These are phyloP conservation scores for Thalassaphorura encarpata DNA, from an alignment of 1,140 invertebrate genomes.

Conservation along the genomic window DNA sequence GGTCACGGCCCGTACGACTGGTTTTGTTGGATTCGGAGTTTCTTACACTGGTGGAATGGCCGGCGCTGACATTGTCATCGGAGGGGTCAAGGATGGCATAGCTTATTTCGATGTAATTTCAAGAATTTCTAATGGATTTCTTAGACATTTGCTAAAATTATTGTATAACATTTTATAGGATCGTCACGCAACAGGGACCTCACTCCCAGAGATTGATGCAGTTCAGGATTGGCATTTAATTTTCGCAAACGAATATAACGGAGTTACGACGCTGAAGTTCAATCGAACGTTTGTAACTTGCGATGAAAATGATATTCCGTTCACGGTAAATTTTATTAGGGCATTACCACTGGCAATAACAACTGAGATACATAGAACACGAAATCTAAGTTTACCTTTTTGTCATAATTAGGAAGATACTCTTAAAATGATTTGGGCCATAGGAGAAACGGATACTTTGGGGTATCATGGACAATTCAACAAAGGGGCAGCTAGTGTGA, in stretches of 20 bases:
- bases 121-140: neutral
- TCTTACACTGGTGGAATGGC: conserved; percentile 5
- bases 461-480: conserved; percentile 1
- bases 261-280: conserved; percentile 65
- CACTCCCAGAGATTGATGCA: conserved; percentile 42
- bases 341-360: too few species aligned
- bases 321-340: conserved; percentile 7
- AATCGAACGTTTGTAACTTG: conserved; percentile 64
- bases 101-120: conserved; percentile 9
- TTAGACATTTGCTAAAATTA: neutral
- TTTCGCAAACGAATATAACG: conserved; percentile 58
- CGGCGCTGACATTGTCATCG: conserved; percentile 3
- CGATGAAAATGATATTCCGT: conserved; percentile 52
- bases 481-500: neutral
- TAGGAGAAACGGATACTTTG: conserved; percentile 35
- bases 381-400: neutral
- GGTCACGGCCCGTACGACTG: conserved; percentile 1
- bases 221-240: conserved; percentile 63
- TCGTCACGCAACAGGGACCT: neutral
- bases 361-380: neutral
- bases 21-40: conserved; percentile 15
- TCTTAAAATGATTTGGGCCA: conserved; percentile 61
- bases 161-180: neutral
- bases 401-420: conserved; percentile 53
- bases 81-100: neutral